phyloP scores from a whole-genome alignment of 2,113 vertebrate species.

The Cyprinodon variegatus region DNA sequence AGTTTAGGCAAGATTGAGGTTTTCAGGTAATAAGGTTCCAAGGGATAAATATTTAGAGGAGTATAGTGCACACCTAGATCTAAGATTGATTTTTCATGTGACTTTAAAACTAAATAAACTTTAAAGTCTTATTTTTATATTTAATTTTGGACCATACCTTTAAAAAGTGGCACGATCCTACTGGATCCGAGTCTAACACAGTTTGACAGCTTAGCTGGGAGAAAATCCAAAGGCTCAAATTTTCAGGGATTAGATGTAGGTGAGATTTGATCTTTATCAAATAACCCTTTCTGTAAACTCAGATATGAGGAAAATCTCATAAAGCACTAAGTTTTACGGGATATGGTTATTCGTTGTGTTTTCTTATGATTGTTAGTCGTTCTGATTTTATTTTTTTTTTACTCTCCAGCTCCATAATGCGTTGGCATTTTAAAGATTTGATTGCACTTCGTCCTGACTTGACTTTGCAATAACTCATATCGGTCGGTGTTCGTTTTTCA shows the following conservation, averaged over 20 bases:
- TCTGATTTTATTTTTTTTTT: conserved; percentile 6
- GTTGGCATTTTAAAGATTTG: conserved; percentile 33
- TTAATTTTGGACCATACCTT: neutral
- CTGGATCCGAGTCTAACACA: neutral
- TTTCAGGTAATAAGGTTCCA: neutral
- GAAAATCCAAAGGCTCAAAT: conserved; percentile 9
- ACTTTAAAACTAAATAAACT: neutral
- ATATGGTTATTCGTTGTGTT: conserved; percentile 1
- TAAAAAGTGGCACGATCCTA: neutral
- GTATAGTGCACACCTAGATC: neutral
- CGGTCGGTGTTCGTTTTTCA: conserved; percentile 18
- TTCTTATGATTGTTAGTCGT: neutral
- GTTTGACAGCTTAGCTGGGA: conserved; percentile 6
- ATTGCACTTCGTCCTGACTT: conserved; percentile 9
- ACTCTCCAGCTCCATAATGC: conserved; percentile 17
- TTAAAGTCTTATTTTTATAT: neutral
- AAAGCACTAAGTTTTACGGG: conserved; percentile 43
- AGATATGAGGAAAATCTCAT: conserved; percentile 24
- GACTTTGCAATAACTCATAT: conserved; percentile 13
- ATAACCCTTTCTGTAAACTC: conserved; percentile 9
- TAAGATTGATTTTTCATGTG: neutral
- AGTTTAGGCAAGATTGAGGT: neutral
- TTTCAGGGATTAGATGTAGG: conserved; percentile 36
- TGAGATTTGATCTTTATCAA: conserved; percentile 33
- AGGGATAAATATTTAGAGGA: neutral